phyloP scores from a whole-genome alignment of 2,113 vertebrate species.

The Grammatotria lemairii region DNA sequence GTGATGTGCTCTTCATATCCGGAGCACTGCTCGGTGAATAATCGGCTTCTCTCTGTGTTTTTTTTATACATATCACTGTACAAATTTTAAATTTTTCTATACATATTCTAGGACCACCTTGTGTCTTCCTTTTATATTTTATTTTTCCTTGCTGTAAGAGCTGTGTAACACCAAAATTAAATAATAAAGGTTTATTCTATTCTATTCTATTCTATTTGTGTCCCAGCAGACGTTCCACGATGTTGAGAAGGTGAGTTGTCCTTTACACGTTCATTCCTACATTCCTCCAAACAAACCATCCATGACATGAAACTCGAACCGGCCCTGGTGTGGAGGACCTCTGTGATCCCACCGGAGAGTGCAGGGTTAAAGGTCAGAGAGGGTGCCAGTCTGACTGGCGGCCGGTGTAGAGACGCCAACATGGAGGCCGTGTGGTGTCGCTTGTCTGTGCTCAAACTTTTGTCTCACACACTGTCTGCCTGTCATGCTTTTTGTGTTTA shows the following conservation, averaged over 20 bases:
- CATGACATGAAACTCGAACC: neutral
- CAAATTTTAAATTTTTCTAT: neutral
- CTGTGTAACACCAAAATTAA: neutral
- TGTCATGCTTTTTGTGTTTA: neutral
- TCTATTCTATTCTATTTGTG: neutral
- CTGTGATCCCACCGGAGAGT: neutral
- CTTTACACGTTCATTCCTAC: neutral
- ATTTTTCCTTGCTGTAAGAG: neutral
- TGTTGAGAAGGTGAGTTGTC: slow-evolving; percentile 76
- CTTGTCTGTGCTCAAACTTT: neutral
- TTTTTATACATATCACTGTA: neutral
- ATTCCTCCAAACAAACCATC: neutral
- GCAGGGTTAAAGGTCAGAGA: neutral
- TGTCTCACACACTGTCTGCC: neutral
- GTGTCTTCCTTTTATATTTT: neutral
- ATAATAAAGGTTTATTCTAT: neutral
- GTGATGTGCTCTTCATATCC: neutral
- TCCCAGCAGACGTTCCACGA: slow-evolving; percentile 74
- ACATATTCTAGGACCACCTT: neutral
- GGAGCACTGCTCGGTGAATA: neutral
- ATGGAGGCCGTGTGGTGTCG: neutral
- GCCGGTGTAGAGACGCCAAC: neutral
- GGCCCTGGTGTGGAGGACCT: neutral
- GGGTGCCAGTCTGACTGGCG: neutral
- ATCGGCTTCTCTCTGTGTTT: neutral